Percentiles rank a stretch among this genome's conserved stretches.
Evolutionary conservation across 1,140 invertebrate species (phyloP).

Genomic region (Thrips palmi): DNA sequence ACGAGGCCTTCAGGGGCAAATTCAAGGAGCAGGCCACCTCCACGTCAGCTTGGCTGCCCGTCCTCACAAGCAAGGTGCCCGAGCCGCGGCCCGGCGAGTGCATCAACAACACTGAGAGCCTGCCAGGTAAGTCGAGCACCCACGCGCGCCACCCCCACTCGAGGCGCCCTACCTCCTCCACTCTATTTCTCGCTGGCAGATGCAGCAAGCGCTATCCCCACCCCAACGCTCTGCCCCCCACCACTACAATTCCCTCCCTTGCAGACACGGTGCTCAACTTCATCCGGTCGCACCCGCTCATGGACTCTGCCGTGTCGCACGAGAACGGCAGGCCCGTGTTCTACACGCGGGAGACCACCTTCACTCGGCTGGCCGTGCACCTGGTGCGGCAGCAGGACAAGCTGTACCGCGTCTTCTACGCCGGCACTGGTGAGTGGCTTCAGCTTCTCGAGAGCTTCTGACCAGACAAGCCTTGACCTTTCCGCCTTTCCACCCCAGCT

Average conservation of each 20-base stretch:
- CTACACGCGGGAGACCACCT: constrained; percentile 70
- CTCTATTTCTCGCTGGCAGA: not conserved
- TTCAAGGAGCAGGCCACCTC: constrained; percentile 85
- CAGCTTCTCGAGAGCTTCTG: constrained; percentile 16
- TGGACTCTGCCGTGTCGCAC: constrained; percentile 82
- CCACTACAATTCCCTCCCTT: constrained; percentile 15
- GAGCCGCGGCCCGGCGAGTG: constrained; percentile 78
- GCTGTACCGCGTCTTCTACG: constrained; percentile 70
- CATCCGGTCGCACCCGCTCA: constrained; percentile 83
- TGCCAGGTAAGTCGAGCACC: constrained; percentile 36
- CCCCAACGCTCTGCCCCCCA: too few relatives aligned
- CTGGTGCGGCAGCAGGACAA: constrained; percentile 46
- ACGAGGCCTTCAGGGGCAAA: constrained; percentile 74
- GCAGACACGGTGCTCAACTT: constrained; percentile 79
- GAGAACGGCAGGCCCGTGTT: constrained; percentile 77
- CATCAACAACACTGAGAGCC: constrained; percentile 68
- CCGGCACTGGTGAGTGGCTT: constrained; percentile 52
- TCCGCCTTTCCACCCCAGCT: constrained; percentile 33
- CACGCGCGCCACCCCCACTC: not conserved
- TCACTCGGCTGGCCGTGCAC: constrained; percentile 73
- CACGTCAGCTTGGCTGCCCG: constrained; percentile 80
- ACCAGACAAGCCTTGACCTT: constrained; percentile 1
- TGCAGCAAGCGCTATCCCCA: not conserved
- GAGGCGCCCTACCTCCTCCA: not conserved
- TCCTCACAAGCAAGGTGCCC: constrained; percentile 67